These are phyloP conservation scores for Orchesellides sinensis DNA, from an alignment of 2,888 invertebrate species.

Conservation along the genomic window DNA sequence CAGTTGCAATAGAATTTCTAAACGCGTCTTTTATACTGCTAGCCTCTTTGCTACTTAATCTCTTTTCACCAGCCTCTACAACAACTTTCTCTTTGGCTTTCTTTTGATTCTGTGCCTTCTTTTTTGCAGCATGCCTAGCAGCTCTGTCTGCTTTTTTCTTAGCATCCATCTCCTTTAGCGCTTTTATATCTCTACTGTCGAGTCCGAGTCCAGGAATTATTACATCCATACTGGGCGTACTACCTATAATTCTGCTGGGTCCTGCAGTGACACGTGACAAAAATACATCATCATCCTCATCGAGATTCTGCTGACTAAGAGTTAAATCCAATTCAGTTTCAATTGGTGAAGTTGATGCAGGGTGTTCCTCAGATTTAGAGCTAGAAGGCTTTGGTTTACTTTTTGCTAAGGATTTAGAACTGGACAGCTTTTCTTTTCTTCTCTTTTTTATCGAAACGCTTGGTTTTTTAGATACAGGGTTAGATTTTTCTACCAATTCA, in stretches of 20 bases:
- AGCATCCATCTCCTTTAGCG: constrained; percentile 1
- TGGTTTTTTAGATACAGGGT: background rate
- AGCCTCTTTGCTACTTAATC: constrained; percentile 32
- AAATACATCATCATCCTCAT: constrained; percentile 31
- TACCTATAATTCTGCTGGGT: constrained; percentile 35
- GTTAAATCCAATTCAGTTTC: constrained; percentile 63
- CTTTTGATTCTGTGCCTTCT: constrained; percentile 62
- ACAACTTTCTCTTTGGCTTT: constrained; percentile 45
- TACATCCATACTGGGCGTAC: constrained; percentile 32
- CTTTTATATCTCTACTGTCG: constrained; percentile 40
- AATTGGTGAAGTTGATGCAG: constrained; percentile 54
- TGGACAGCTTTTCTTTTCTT: constrained; percentile 44
- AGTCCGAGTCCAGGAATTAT: constrained; percentile 57
- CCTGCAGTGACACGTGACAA: constrained; percentile 31
- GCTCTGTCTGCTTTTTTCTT: constrained; percentile 45
- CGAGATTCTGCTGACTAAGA: constrained; percentile 38
- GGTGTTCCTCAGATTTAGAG: background rate
- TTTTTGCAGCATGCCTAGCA: constrained; percentile 57
- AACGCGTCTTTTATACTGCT: constrained; percentile 88
- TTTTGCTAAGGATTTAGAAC: background rate
- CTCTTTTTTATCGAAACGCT: background rate
- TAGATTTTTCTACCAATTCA: too few relatives aligned
- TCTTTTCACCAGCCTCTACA: constrained; percentile 24
- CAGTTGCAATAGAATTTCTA: constrained; percentile 83
- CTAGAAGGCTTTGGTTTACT: constrained; percentile 21